These are phyloP conservation scores for Meta bourneti DNA, from an alignment of 2,888 invertebrate genomes.

Conservation along the genomic window DNA sequence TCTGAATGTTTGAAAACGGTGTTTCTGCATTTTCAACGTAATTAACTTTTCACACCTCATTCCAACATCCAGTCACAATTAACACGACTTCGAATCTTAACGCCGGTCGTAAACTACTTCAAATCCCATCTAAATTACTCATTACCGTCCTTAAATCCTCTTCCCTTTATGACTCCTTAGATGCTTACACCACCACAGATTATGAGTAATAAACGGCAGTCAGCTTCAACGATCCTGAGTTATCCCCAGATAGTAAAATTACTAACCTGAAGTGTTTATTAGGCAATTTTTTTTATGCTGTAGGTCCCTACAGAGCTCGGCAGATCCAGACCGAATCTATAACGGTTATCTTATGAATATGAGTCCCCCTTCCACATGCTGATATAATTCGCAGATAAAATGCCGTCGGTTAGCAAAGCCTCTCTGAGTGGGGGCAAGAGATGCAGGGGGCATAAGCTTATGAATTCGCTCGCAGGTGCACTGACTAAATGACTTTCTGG, in stretches of 20 bases:
- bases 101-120: constrained; percentile 16
- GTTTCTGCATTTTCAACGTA: too few relatives aligned
- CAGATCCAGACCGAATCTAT: constrained; percentile 19
- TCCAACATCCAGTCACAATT: background rate
- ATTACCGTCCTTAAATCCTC: background rate
- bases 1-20: too few relatives aligned
- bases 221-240: constrained; percentile 11
- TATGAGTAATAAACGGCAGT: constrained; percentile 9
- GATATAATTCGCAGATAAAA: constrained; percentile 72
- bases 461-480: constrained; percentile 71
- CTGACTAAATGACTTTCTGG: constrained; percentile 57
- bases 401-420: constrained; percentile 53
- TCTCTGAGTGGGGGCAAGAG: background rate
- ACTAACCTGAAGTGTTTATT: constrained; percentile 18
- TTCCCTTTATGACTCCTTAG: background rate
- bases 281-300: constrained; percentile 3
- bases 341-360: constrained; percentile 54
- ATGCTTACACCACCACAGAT: background rate
- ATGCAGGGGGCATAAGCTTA: constrained; percentile 40
- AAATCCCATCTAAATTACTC: background rate
- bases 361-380: constrained; percentile 40
- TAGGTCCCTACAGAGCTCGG: background rate
- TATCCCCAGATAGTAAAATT: constrained; percentile 28
- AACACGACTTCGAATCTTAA: background rate
- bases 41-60: too few relatives aligned